Base-by-base conservation (phyloP, 2,797 vertebrate genomes). In the Otus scops region DNA sequence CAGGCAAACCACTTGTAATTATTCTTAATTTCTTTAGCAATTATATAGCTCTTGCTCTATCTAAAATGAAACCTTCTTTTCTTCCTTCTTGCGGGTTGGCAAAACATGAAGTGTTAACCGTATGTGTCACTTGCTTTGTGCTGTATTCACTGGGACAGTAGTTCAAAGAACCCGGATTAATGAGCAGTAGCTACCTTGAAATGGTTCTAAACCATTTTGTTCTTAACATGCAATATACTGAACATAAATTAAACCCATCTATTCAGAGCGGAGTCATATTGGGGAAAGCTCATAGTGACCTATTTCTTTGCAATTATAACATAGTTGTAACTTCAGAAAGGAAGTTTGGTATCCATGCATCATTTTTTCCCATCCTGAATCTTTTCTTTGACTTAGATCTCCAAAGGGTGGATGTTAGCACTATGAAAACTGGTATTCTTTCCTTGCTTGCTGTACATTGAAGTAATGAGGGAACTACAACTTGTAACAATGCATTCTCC, bases 121-220 rank as follows among this genome's bases (percentile, higher is more conserved):
- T 63, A 6, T 92, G 80, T 96, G 96, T 97, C 96, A 90, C 92
- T 92, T 73, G 82, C 64, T 93, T 95, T 92, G 86, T 93, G 86
- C 80, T 75, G 34, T 21, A 5, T 74, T 89, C 45, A 9, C 56
- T 63, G 71, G 80, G 77, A 64, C 86, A 83, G 78, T 3, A 75
- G 63, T 93, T 96, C 86, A 97, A 95, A 95, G 78, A 88, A 71
- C 45, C 2, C n/a, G 75, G 63, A 76, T 95, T 94, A 80, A 91
- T 96, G 81, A 95, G 67, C 92, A 85, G 71, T 56, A 88, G 81
- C 67, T 92, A 43, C 94, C 63, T 91, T 87, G 81, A 87, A 89
- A 94, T 56, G 56, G 26, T 78, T 95, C 51, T 56, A 20, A 94
- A 88, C 8, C 22, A 30, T 93, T 90, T 87, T 94, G 61, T 94